Conservation (phyloP, 2,797 vertebrate species). For the Momotus momota region DNA sequence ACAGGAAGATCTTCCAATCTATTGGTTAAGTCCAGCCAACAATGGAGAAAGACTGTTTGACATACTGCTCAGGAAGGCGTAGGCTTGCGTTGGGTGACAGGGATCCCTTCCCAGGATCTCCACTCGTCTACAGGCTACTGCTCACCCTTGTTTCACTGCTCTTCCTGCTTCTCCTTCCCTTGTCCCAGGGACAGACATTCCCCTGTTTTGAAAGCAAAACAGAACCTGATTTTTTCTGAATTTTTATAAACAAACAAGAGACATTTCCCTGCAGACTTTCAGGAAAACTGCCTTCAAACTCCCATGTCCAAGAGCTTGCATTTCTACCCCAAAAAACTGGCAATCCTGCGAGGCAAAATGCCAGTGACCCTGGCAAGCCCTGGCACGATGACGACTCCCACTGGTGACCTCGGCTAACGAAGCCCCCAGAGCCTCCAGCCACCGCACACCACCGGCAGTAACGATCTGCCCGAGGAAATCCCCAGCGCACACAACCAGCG, state of each 20-base stretch:
- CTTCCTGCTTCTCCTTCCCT: not conserved
- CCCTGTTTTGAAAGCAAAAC: not conserved
- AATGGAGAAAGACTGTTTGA: not conserved
- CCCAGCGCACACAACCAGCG: not conserved
- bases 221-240: not conserved
- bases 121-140: fast-evolving
- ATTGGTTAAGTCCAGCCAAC: not conserved
- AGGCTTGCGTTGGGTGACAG: not conserved
- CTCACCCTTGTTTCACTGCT: not conserved
- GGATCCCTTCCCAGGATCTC: not conserved
- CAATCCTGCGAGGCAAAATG: not conserved
- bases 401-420: not conserved
- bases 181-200: not conserved
- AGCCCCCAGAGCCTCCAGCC: constrained; percentile 6
- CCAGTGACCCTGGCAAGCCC: not conserved
- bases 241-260: not conserved
- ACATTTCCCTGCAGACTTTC: not conserved
- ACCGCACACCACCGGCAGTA: fast-evolving
- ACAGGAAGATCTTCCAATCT: not conserved
- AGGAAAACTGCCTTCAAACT: not conserved
- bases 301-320: not conserved
- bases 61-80: not conserved
- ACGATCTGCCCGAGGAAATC: not conserved
- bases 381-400: fast-evolving
- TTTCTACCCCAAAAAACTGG: not conserved